Evolutionary conservation across 2,888 invertebrate genomes (phyloP).

Genomic region (Euphydryas editha): DNA sequence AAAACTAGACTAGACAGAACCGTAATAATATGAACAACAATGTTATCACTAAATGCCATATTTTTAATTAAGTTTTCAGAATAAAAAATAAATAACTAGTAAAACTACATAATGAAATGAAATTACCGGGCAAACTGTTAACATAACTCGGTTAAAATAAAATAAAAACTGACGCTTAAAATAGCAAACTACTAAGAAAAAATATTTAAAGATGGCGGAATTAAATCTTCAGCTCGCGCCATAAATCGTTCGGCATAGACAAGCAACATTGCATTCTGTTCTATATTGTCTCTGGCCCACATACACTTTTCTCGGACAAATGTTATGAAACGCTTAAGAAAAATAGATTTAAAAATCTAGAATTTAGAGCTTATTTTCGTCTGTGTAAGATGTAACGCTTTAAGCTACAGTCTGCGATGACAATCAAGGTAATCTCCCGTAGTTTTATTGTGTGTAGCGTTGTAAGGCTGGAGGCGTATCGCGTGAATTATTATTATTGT

Average conservation of each 20-base stretch:
- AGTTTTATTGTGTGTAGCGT: slow-evolving; percentile 61
- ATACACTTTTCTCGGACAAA: slow-evolving; percentile 54
- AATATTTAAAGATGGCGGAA: slow-evolving; percentile 60
- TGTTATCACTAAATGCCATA: slow-evolving; percentile 5
- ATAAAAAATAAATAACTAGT: slow-evolving; percentile 16
- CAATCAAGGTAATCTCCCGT: slow-evolving; percentile 63
- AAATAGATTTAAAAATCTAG: slow-evolving; percentile 16
- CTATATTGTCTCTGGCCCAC: slow-evolving; percentile 73
- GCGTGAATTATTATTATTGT: slow-evolving; percentile 48
- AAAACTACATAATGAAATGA: slow-evolving; percentile 30
- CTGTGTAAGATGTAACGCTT: slow-evolving; percentile 40
- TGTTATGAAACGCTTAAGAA: neutral
- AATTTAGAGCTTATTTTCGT: slow-evolving; percentile 44
- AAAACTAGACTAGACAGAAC: neutral
- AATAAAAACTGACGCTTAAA: slow-evolving; percentile 34
- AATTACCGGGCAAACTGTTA: slow-evolving; percentile 30
- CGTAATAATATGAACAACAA: slow-evolving; percentile 8
- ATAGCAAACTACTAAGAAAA: slow-evolving; percentile 39
- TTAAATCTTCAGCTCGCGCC: slow-evolving; percentile 59
- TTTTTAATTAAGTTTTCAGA: slow-evolving; percentile 30
- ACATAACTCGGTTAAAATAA: slow-evolving; percentile 25
- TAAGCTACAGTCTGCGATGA: slow-evolving; percentile 58
- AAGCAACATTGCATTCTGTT: slow-evolving; percentile 72
- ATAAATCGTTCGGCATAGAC: slow-evolving; percentile 75
- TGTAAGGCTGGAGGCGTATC: slow-evolving; percentile 49